Percentiles rank a stretch among this genome's conserved stretches.
Conservation (phyloP, 2,797 vertebrate species). For the Gadopsis bispinosus region DNA sequence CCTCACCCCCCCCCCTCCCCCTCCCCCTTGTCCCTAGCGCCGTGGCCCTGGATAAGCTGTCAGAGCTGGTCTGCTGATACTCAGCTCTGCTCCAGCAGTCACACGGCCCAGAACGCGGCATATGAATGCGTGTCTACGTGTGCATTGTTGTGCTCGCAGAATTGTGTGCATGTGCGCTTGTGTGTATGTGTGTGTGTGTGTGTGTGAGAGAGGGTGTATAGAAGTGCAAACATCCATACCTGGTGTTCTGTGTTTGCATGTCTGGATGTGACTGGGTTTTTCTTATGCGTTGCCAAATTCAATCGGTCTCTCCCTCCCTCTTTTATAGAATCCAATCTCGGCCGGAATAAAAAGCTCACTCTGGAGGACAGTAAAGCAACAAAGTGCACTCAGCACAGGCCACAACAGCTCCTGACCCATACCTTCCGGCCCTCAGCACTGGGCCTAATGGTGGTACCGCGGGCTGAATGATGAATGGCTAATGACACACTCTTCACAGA, state of each 20-base stretch:
- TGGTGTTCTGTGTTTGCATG: constrained; percentile 32
- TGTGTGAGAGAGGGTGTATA: background rate
- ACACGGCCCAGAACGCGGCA: constrained; percentile 54
- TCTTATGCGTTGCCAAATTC: constrained; percentile 42
- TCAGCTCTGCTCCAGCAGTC: constrained; percentile 66
- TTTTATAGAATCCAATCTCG: constrained; percentile 63
- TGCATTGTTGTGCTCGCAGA: background rate
- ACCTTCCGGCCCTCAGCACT: constrained; percentile 53
- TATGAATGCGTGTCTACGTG: constrained; percentile 4
- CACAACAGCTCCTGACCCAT: constrained; percentile 66
- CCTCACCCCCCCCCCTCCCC: constrained; percentile 70
- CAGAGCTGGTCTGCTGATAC: constrained; percentile 75
- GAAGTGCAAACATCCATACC: constrained; percentile 29
- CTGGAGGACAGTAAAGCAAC: constrained; percentile 59
- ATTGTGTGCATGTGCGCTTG: background rate
- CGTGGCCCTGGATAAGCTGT: constrained; percentile 77
- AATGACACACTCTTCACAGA: constrained; percentile 75
- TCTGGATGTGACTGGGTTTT: constrained; percentile 24
- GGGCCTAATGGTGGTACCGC: constrained; percentile 66
- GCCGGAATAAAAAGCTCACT: constrained; percentile 52
- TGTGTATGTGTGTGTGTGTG: background rate
- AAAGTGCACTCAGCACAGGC: constrained; percentile 56
- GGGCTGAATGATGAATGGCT: constrained; percentile 68
- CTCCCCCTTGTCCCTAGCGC: constrained; percentile 69
- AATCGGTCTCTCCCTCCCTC: constrained; percentile 25